Evolutionary conservation across 2,888 invertebrate species (phyloP), one percentile per base, ranked within the genome.

Genomic region (Nemotelus pantherinus): DNA sequence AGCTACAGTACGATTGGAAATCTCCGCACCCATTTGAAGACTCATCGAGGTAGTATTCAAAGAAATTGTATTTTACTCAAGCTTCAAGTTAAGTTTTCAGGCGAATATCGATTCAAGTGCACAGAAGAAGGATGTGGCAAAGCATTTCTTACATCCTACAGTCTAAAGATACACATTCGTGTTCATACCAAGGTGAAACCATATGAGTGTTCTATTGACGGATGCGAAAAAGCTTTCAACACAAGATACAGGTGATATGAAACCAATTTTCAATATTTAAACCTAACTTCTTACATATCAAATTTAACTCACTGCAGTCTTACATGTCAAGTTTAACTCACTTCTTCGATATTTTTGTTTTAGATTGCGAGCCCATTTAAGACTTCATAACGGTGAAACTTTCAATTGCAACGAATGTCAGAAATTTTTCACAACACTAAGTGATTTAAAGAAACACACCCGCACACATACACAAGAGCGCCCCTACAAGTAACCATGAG

Each of bases 1-100:
- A 95, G 95, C 77, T 97, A 97, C 87, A 97, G 96, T 85, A 97
- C 97, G 4, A 93, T 95, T 82, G 97, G 97, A 74, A 98, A 98
- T 88, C 89, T 98, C 81, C 91, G 96, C 84, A 97, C 97, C 79
- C 98, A 98, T 88, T 92, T 96, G 91, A 98, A 97, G 89, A 96
- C 96, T 77, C 97, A 98, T 85, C 95, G 94, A 92, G 97, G 97
- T 96, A 89, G 57, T 72, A 41, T 43, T n/a, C 41, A 10, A 55
- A 55, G 2, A 53, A 4, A 6, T 25, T 7, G 3, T 3, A 1
- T 4, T 48, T 2, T 25, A 55, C 44, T 57, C 9, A 60, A 50
- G 53, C 43, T 57, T 45, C 53, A 6, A 55, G 48, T 47, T 76
- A 41, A 44, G 25, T 64, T 65, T 65, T 7, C 90, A 97, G 97